Evolutionary conservation across 2,797 vertebrate species (phyloP).

Genomic region (Dendrocincla tyrannina): DNA sequence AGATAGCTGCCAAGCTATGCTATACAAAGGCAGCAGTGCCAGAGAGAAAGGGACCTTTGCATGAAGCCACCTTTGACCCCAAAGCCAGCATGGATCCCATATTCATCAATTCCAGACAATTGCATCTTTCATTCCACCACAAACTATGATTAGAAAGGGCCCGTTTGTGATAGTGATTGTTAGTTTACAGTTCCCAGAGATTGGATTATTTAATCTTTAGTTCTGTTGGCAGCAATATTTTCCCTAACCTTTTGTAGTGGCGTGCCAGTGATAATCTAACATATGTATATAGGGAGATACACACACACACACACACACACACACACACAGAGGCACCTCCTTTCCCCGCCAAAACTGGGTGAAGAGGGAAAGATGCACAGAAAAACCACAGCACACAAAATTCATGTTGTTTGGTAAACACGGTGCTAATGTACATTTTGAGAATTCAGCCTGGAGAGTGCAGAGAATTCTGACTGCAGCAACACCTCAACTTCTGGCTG

Average conservation of each 20-base stretch:
- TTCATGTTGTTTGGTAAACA: background rate
- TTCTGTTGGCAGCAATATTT: slow-evolving; percentile 71
- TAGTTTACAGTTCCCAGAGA: slow-evolving; percentile 76
- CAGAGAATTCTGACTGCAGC: background rate
- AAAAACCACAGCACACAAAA: background rate
- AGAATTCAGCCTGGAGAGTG: background rate
- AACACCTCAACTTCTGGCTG: background rate
- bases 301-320: background rate
- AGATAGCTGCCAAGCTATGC: slow-evolving; percentile 85
- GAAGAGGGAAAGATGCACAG: background rate
- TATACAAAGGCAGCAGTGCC: slow-evolving; percentile 84
- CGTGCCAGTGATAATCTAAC: slow-evolving; percentile 45
- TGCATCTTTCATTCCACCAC: slow-evolving; percentile 89
- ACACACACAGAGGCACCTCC: background rate
- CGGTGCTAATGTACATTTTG: background rate
- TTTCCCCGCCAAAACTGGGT: background rate
- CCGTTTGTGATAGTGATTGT: slow-evolving; percentile 70
- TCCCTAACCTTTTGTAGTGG: slow-evolving; percentile 59
- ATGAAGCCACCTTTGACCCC: slow-evolving; percentile 81
- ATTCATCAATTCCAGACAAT: slow-evolving; percentile 91
- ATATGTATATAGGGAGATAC: slow-evolving; percentile 28
- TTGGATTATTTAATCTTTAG: slow-evolving; percentile 67
- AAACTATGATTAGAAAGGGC: slow-evolving; percentile 80
- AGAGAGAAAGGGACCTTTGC: slow-evolving; percentile 86
- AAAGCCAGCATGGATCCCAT: slow-evolving; percentile 86